Evolutionary conservation across 2,888 invertebrate species (phyloP), one percentile per base, ranked within the genome.

Genomic region (Callyntrura guangdongensis): DNA sequence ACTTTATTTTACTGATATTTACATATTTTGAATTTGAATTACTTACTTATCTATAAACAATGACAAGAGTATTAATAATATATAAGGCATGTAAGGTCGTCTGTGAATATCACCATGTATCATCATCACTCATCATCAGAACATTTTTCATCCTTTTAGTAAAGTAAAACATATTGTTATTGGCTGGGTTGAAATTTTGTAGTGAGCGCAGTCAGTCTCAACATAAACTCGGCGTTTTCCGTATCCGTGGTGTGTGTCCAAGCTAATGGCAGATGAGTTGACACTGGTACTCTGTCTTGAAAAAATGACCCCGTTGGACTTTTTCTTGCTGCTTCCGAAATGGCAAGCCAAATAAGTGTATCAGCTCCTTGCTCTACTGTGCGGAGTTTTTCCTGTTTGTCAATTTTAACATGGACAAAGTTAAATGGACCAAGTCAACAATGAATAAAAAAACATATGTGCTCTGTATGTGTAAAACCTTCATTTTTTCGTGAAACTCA

Each of bases 301-400:
- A 95, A 95, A 93, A 95, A 95, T 11, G 94, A 93, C n/a, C 95
- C 95, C 92, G 94, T 95, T 5, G 94, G 93, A 22, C 94, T 93
- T 74, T 94, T 92, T 0, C 94, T 87, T 0, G 95, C 95, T 9
- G 94, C 94, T 0, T 94, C 93, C 12, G 95, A 94, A 14, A 95
- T 92, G 17, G 95, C 95, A 49, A 95, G 94, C 95, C 95, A 95
- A 2, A 95, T 93, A 0, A 95, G 94, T 0, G 95, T 95, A 92
- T 95, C 95, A 11, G 95, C 95, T 0, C 95, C 95, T 93, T 95
- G 94, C 56, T 95, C 95, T 8, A 95, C 93, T 4, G 95, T 95
- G 53, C 95, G 93, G 83, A 95, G 94, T 53, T 94, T 93, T 45
- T 94, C 94, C 91, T 92, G 49, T 36, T 45, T 27, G 61, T 4